Evolutionary conservation across 1,140 invertebrate genomes (phyloP).

Genomic region (Mercenaria mercenaria): DNA sequence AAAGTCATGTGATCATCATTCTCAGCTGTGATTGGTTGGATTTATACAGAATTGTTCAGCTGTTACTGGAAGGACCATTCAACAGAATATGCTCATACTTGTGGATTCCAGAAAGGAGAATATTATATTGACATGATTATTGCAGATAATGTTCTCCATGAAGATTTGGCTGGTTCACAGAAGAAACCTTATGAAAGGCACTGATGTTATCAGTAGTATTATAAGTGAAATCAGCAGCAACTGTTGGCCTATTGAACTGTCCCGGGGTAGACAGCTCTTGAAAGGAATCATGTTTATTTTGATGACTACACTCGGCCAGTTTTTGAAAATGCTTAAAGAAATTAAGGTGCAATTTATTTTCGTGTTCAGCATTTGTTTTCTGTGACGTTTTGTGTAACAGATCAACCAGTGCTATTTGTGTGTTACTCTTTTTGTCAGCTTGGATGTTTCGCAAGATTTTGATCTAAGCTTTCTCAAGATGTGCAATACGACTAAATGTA

Average conservation of each 20-base stretch:
- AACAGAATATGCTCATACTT: conserved; percentile 3
- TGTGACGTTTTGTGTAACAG: background rate
- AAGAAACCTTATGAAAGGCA: too few species aligned
- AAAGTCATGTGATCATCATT: conserved; percentile 11
- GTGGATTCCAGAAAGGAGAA: background rate
- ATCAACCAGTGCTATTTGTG: background rate
- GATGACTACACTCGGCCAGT: background rate
- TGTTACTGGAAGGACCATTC: background rate
- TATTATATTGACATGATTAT: background rate
- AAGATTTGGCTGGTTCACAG: background rate
- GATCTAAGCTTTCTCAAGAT: conserved; percentile 11
- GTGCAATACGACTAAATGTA: background rate
- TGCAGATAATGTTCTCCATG: background rate
- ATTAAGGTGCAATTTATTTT: conserved; percentile 43
- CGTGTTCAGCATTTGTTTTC: conserved; percentile 30
- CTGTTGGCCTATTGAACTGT: background rate
- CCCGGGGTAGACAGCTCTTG: background rate
- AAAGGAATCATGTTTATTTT: background rate
- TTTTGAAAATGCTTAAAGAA: background rate
- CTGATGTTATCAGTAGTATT: too few species aligned
- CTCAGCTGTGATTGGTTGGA: conserved; percentile 17
- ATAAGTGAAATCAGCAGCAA: too few species aligned
- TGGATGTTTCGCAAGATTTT: background rate
- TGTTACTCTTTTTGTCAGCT: background rate
- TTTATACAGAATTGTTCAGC: background rate